These are phyloP conservation scores for Amblyornis subalaris DNA, from an alignment of 2,113 vertebrate species.

Conservation along the genomic window DNA sequence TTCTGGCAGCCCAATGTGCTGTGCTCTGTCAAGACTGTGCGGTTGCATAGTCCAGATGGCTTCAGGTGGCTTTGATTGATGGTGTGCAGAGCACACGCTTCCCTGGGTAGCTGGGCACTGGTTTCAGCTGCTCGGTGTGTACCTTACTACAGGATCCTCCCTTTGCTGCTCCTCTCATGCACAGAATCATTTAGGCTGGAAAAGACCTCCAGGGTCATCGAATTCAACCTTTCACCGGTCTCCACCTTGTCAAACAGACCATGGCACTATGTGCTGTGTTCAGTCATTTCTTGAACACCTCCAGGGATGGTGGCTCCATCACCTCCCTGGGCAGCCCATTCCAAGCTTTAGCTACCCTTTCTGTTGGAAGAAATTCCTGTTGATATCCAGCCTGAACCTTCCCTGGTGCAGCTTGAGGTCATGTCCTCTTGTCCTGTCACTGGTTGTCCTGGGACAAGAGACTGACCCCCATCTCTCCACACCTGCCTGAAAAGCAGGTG, in stretches of 20 bases:
- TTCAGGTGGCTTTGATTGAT: not conserved
- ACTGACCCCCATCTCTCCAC: too few species aligned
- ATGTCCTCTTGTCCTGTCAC: rapidly evolving
- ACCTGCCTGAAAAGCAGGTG: not conserved
- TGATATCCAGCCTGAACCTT: not conserved
- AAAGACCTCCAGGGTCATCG: not conserved
- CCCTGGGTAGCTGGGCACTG: not conserved
- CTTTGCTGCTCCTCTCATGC: not conserved
- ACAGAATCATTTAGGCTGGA: not conserved
- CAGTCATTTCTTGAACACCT: not conserved
- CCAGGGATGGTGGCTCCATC: not conserved
- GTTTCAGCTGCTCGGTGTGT: not conserved
- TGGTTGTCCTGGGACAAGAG: not conserved
- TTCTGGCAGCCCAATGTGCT: not conserved
- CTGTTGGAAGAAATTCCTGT: not conserved
- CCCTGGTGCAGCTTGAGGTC: not conserved
- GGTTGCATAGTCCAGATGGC: not conserved
- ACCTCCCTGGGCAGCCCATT: not conserved
- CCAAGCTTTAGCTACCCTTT: not conserved
- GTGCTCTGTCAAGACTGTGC: not conserved
- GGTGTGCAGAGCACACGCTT: not conserved
- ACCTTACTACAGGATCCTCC: not conserved
- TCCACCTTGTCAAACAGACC: not conserved
- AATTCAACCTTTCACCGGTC: not conserved
- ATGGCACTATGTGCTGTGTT: not conserved